A percentile compares a stretch with the other conserved stretches of the same genome.
Conservation (phyloP, 2,888 invertebrate genomes). For the Drosophila suboccidentalis region DNA sequence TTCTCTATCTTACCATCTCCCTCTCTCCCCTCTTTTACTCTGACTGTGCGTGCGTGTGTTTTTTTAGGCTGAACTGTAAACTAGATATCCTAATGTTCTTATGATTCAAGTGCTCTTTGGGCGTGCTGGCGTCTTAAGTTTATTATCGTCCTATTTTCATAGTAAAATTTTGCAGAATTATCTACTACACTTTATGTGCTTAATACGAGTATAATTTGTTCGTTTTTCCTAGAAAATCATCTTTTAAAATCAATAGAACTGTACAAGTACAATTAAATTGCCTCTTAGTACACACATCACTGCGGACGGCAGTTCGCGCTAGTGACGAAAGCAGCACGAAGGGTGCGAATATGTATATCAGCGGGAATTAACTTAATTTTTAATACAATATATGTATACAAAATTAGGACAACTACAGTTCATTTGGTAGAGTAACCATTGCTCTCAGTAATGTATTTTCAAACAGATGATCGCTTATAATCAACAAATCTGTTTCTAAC, state of each 20-base stretch:
- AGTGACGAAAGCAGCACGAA: too few relatives aligned
- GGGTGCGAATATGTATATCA: too few relatives aligned
- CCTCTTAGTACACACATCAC: too few relatives aligned
- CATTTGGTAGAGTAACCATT: too few relatives aligned
- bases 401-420: too few relatives aligned
- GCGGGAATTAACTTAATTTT: background rate
- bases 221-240: constrained; percentile 5
- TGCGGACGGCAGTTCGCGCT: too few relatives aligned
- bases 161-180: constrained; percentile 26
- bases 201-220: background rate
- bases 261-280: background rate
- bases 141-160: constrained; percentile 55
- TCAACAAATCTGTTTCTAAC: too few relatives aligned
- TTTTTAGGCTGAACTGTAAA: constrained; percentile 59
- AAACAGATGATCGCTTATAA: too few relatives aligned
- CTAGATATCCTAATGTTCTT: constrained; percentile 64
- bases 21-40: constrained; percentile 9
- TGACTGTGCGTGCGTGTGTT: constrained; percentile 20
- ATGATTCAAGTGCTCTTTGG: constrained; percentile 66
- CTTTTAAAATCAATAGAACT: background rate
- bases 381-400: background rate
- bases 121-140: constrained; percentile 75
- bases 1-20: constrained; percentile 25
- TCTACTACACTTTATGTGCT: constrained; percentile 13
- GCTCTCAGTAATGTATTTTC: too few relatives aligned